Evolutionary conservation across 1,140 invertebrate genomes (phyloP), one percentile per base, ranked within the genome.

Genomic region (Brachionus asplanchnoidis): DNA sequence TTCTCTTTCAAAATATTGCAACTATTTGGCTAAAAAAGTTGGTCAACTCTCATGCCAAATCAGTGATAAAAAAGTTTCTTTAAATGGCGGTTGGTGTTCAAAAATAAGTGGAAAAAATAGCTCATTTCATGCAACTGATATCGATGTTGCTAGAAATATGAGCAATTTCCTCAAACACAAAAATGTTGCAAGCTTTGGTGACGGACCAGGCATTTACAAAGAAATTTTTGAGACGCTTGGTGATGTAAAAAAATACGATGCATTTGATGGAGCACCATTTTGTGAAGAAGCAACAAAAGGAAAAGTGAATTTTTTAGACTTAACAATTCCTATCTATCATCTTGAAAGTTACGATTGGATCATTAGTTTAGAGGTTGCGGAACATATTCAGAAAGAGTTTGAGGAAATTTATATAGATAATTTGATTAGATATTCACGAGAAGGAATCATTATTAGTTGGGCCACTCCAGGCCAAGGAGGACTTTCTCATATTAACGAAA

Each of bases 181-280:
- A 60, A 26, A 36, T 14, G 78, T 80, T 20, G 78, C 78, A 8
- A 80, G 78, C 20, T 80, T 80, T 66, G 78, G 78, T 4, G 78
- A 80, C 11, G 78, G 78, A 36, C 78, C 78, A 6, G 78, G 78
- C 3, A 3, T 60, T 4, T 80, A 80, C 23, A 60, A 42, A 7
- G 53, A 80, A 20, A n/a, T 56, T 17, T 28, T 80, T 36, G 12
- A 11, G 3, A 1, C 12, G 1, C 26, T 80, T 20, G 23, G 23
- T 44, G 17, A 80, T 8, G 78, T 80, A 1, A 23, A 42, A 42
- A 42, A 23, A 1, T 80, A 56, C 23, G 78, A 80, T 17, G 78
- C 78, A 9, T 80, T 80, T 32, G 78, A 80, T 66, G 78, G 78
- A 11, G 78, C 78, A 20, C 78, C 78, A 1, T 80, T 56, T 42